Conservation (phyloP, 2,797 vertebrate genomes). For the Eulemur mongoz region DNA sequence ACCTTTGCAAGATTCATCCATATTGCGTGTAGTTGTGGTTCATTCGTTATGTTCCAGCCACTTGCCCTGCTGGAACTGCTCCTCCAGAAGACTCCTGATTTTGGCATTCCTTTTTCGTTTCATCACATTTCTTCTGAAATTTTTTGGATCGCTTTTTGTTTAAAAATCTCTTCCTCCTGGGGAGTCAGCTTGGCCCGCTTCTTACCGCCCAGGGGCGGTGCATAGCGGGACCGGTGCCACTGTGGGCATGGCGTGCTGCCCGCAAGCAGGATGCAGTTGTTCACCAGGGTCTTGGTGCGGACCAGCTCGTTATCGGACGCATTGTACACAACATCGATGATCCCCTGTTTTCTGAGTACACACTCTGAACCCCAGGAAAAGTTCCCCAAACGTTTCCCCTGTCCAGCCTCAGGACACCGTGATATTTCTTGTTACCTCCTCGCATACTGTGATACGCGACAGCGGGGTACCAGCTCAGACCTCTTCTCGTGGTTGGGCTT, state of each 20-base stretch:
- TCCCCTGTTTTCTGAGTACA: neutral
- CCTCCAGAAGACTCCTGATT: too few relatives aligned
- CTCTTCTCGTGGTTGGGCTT: neutral
- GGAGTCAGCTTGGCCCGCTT: neutral
- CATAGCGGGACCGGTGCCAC: neutral
- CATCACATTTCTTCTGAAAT: neutral
- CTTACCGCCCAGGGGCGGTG: neutral
- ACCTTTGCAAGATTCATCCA: neutral
- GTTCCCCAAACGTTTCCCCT: neutral
- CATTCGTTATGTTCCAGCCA: neutral
- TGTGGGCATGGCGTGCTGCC: neutral
- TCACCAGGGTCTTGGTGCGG: neutral
- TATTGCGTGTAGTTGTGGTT: neutral
- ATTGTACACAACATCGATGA: neutral
- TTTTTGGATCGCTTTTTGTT: neutral
- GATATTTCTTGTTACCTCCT: neutral
- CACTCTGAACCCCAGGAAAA: neutral
- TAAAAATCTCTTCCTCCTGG: neutral
- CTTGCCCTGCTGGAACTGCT: neutral
- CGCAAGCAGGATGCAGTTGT: neutral
- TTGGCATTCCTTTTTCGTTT: too few relatives aligned
- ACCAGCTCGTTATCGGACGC: neutral
- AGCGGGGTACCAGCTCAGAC: neutral
- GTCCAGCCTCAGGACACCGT: neutral
- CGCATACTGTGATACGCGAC: fast-evolving